Evolutionary conservation across 2,888 invertebrate species (phyloP).

Genomic region (Sthenelais limicola): DNA sequence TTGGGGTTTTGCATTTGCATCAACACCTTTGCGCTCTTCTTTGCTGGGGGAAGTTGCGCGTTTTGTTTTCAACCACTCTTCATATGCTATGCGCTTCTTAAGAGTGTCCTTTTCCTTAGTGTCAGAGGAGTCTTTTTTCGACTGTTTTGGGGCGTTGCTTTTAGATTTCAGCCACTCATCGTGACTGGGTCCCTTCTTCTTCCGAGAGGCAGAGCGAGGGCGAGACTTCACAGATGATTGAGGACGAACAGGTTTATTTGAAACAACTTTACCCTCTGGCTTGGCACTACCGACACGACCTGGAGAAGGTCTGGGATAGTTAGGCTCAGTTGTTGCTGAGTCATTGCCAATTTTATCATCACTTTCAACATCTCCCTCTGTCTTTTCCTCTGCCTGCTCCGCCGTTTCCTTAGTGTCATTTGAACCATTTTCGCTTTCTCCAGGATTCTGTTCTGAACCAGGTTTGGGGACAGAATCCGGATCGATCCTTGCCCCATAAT

Average conservation of each 20-base stretch:
- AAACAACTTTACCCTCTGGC: not conserved
- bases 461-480: too few species aligned
- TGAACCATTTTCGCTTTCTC: too few species aligned
- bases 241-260: not conserved
- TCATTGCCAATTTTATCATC: not conserved
- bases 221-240: not conserved
- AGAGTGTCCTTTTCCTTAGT: slow-evolving; percentile 17
- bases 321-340: not conserved
- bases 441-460: too few species aligned
- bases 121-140: too few species aligned
- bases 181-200: slow-evolving; percentile 9
- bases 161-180: too few species aligned
- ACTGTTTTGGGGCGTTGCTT: too few species aligned
- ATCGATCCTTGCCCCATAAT: slow-evolving; percentile 12
- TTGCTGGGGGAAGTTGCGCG: not conserved
- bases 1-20: not conserved
- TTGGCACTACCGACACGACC: not conserved
- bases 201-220: slow-evolving; percentile 1
- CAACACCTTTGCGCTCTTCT: not conserved
- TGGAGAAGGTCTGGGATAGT: not conserved
- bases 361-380: not conserved
- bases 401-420: not conserved
- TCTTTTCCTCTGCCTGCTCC: not conserved
- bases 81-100: slow-evolving; percentile 14
- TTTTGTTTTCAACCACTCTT: slow-evolving; percentile 20